phyloP scores from a whole-genome alignment of 2,797 vertebrate genomes.

The Cichlasoma orientale region DNA sequence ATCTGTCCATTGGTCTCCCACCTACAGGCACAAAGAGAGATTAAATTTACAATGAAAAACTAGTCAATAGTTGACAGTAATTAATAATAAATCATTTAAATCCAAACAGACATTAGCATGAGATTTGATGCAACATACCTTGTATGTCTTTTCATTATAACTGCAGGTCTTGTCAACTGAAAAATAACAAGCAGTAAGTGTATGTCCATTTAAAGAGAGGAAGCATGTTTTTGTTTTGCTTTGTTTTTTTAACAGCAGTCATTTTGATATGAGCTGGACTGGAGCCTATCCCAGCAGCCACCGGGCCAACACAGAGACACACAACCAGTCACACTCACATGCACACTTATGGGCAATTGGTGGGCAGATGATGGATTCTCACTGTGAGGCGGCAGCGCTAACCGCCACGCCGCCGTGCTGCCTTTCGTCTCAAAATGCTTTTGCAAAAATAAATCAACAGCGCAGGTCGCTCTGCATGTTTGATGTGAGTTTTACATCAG shows the following conservation, averaged over 20 bases:
- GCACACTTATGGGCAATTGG: too few relatives aligned
- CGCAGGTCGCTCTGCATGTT: background rate
- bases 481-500: too few relatives aligned
- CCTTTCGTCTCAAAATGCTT: too few relatives aligned
- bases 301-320: too few relatives aligned
- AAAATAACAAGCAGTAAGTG: slow-evolving; percentile 14
- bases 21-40: slow-evolving; percentile 43
- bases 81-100: background rate
- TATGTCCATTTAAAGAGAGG: background rate
- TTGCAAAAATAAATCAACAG: background rate
- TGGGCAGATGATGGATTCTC: too few relatives aligned
- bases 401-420: too few relatives aligned
- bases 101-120: background rate
- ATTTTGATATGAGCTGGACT: background rate
- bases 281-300: too few relatives aligned
- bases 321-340: too few relatives aligned
- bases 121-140: slow-evolving; percentile 47
- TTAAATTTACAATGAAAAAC: background rate
- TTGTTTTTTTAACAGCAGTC: background rate
- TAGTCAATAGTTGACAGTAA: background rate
- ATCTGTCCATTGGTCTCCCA: slow-evolving; percentile 75
- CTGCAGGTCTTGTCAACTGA: slow-evolving; percentile 75
- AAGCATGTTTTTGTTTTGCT: rapidly evolving
- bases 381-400: too few relatives aligned
- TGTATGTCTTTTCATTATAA: slow-evolving; percentile 56